Evolutionary conservation across 2,888 invertebrate species (phyloP), one percentile per base, ranked within the genome.

Genomic region (Drosophila hamatofila): DNA sequence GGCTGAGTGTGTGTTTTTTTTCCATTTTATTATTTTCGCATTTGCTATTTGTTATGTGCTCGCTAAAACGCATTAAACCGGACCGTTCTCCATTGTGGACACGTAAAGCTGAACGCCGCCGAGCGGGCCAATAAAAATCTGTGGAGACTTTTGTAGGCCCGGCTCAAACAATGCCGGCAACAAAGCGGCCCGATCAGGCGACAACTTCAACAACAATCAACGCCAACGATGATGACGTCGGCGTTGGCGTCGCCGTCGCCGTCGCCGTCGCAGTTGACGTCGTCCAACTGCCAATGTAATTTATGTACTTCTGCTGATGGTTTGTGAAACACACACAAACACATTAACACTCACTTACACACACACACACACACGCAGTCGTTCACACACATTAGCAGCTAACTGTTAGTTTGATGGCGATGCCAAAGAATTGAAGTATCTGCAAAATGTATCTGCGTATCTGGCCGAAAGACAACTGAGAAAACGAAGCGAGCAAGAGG

Each of bases 271-370:
- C 11, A 8, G 30, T 30, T 33, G 59, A 49, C 68, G 64, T 70
- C 80, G 87, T 75, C 78, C 72, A 87, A 64, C 81, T 78, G 82
- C 78, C 83, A 88, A 85, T 88, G 83, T 88, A 85, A 88, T 88
- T 83, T 88, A 83, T 83, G 80, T 88, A 86, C 87, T 80, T 70
- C 57, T 44, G 70, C 37, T 56, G 80, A 57, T 75, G 71, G 65
- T 75, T 81, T 88, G 78, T 75, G 75, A 80, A 77, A 72, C 61
- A 63, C 56, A 48, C 58, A 55, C 41, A 66, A 41, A 56, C 44
- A 51, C 54, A 42, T 44, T 41, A 27, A 42, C n/a, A 37, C 52
- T 54, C 62, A 64, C 18, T 41, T n/a, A 35, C 30, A 35, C 33
- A 25, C 16, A 18, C 16, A 25, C 49, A 51, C 21, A 23, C 54